These are phyloP conservation scores for Pseudanteris insignis DNA, from an alignment of 2,888 invertebrate genomes.

Conservation along the genomic window DNA sequence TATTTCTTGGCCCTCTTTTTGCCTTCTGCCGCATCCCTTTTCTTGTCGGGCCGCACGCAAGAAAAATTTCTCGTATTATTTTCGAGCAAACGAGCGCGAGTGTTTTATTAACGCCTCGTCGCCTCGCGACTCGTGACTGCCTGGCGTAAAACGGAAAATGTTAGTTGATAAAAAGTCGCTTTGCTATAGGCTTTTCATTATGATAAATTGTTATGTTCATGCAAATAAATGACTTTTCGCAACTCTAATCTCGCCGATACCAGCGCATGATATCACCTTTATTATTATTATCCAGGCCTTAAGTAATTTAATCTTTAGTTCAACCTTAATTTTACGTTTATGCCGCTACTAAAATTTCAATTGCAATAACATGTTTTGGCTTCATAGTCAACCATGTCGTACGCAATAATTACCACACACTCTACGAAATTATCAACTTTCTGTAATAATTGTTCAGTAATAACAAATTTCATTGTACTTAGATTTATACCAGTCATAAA, in stretches of 20 bases:
- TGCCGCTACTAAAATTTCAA: no score
- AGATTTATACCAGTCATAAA: no score
- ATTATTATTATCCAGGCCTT: no score
- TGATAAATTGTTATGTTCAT: slow-evolving; percentile 6
- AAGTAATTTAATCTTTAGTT: no score
- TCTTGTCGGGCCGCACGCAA: slow-evolving; percentile 23
- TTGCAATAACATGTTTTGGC: no score
- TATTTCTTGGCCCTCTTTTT: slow-evolving; percentile 23
- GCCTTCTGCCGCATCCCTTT: slow-evolving; percentile 13
- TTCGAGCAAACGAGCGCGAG: slow-evolving; percentile 30
- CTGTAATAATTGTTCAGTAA: no score
- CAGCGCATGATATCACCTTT: no score
- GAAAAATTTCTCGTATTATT: slow-evolving; percentile 37
- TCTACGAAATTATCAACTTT: no score
- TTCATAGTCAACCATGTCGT: no score
- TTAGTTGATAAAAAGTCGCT: slow-evolving; percentile 28
- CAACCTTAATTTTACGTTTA: no score
- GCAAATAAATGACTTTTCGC: slow-evolving; percentile 2
- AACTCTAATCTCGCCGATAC: background rate
- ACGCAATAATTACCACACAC: no score
- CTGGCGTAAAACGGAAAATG: slow-evolving; percentile 29
- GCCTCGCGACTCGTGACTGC: slow-evolving; percentile 25
- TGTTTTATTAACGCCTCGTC: slow-evolving; percentile 35
- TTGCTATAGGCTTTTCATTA: slow-evolving; percentile 1
- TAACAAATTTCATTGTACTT: no score